Base-by-base conservation (phyloP, 2,888 invertebrate species). In the Margaritifera margaritifera region DNA sequence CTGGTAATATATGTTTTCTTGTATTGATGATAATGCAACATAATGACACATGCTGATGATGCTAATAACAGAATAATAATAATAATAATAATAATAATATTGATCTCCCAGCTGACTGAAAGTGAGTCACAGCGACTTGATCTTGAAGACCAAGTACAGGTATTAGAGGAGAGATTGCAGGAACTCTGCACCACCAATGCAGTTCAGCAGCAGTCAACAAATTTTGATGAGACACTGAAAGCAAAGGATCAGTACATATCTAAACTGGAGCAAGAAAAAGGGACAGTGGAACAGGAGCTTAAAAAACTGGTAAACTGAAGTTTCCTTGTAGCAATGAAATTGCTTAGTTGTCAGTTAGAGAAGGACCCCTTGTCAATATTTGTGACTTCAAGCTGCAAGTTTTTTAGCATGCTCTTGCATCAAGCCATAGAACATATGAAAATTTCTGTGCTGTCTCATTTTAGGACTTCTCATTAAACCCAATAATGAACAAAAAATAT, bases 191-290 rank as follows among this genome's bases (percentile, higher is more conserved):
- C 66, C 18, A 71, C 74, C 27, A 68, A 71, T 18, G 42, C 72
- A n/a, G 65, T 69, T 4, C 42, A 62, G 19, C 68, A 78, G 22
- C 65, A 72, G 11, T 61, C 64, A 11, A 62, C 73, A 1, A 73
- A 75, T 61, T 67, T 74, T 11, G 74, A 81, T 19, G 82, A 85
- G 59, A 84, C 83, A 8, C 62, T 86, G 18, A 77, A 80, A 55
- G 83, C 81, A 25, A 86, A 86, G 67, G 84, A 86, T 72, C 81
- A 82, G 69, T 81, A 79, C 57, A 86, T 86, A 53, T 62, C 64
- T 31, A 82, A 83, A 65, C 69, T 84, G 51, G 84, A 84, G 66
- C 73, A 80, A 54, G 84, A 86, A 66, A 80, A 81, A 22, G 70
- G 69, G 22, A 72, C 74, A 24, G 59, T 77, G 5, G 73, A 83